These are phyloP conservation scores for Sinopyrophorus schimmeli DNA, from an alignment of 2,888 invertebrate genomes.

Conservation along the genomic window DNA sequence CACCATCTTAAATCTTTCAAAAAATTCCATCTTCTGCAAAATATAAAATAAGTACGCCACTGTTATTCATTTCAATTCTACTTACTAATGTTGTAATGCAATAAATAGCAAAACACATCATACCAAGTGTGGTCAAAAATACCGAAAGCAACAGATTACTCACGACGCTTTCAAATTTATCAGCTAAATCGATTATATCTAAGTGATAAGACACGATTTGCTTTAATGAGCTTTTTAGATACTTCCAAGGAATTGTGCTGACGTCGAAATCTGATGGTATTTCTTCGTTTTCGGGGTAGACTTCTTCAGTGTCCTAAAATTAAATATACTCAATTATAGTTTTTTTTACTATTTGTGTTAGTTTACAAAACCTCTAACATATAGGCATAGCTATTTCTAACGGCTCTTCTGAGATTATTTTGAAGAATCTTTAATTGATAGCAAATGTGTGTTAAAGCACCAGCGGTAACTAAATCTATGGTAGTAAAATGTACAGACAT, in stretches of 20 bases:
- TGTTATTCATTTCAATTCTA: too few species aligned
- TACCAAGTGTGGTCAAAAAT: background rate
- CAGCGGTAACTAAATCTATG: slow-evolving; percentile 17
- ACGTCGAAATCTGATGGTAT: background rate
- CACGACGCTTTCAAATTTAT: slow-evolving; percentile 19
- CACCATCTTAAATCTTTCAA: background rate
- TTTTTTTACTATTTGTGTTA: background rate
- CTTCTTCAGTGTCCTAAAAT: background rate
- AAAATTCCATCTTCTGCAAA: too few species aligned
- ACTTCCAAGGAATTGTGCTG: slow-evolving; percentile 3
- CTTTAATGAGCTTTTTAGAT: slow-evolving; percentile 3
- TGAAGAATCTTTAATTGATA: slow-evolving; percentile 19
- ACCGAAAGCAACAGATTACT: slow-evolving; percentile 7
- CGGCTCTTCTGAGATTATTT: slow-evolving; percentile 3
- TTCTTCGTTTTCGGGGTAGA: background rate
- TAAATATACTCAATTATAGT: background rate
- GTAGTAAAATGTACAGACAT: slow-evolving; percentile 11
- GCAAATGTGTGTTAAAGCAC: slow-evolving; percentile 16
- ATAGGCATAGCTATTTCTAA: too few species aligned
- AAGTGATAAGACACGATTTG: slow-evolving; percentile 20
- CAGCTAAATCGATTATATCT: slow-evolving; percentile 19
- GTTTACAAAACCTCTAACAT: too few species aligned
- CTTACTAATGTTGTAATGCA: background rate
- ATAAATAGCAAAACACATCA: slow-evolving; percentile 1
- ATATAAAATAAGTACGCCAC: background rate